phyloP scores from a whole-genome alignment of 2,888 invertebrate species.

The Lordiphosa fenestrarum region DNA sequence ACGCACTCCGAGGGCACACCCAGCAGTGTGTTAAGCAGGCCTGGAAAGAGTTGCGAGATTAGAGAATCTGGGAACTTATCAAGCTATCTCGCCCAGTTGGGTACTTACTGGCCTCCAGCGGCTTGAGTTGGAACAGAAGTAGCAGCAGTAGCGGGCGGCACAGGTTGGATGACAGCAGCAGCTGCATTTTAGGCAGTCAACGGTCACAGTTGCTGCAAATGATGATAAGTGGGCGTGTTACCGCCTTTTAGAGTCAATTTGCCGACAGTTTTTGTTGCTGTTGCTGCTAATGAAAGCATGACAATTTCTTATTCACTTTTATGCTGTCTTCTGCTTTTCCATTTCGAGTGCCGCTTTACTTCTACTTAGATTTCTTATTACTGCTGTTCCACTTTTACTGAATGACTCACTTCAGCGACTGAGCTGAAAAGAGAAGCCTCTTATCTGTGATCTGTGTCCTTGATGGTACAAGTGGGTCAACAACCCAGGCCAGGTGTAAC shows the following conservation, averaged over 20 bases:
- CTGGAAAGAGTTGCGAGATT: slow-evolving; percentile 38
- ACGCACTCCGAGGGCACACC: slow-evolving; percentile 79
- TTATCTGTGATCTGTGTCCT: slow-evolving; percentile 39
- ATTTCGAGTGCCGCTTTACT: slow-evolving; percentile 41
- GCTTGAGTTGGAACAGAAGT: slow-evolving; percentile 20
- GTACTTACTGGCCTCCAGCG: slow-evolving; percentile 56
- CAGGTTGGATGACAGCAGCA: slow-evolving; percentile 22
- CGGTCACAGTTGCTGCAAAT: slow-evolving; percentile 17
- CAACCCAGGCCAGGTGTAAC: slow-evolving; percentile 18
- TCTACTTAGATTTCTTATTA: slow-evolving; percentile 58
- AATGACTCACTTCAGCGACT: slow-evolving; percentile 28
- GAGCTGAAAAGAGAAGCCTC: slow-evolving; percentile 27
- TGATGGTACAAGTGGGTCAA: slow-evolving; percentile 56
- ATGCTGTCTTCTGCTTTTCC: slow-evolving; percentile 51
- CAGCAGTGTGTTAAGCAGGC: slow-evolving; percentile 77
- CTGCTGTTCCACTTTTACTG: slow-evolving; percentile 71
- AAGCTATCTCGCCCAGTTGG: too few species aligned
- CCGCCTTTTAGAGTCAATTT: slow-evolving; percentile 42
- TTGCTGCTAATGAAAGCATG: slow-evolving; percentile 71
- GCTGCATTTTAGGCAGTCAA: slow-evolving; percentile 40
- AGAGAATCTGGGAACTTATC: too few species aligned
- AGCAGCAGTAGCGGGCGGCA: slow-evolving; percentile 36
- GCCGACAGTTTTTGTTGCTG: slow-evolving; percentile 25
- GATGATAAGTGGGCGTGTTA: slow-evolving; percentile 7
- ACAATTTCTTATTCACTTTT: slow-evolving; percentile 64